Conservation (phyloP, 2,888 invertebrate genomes). For the Drosophila imparisetae region DNA sequence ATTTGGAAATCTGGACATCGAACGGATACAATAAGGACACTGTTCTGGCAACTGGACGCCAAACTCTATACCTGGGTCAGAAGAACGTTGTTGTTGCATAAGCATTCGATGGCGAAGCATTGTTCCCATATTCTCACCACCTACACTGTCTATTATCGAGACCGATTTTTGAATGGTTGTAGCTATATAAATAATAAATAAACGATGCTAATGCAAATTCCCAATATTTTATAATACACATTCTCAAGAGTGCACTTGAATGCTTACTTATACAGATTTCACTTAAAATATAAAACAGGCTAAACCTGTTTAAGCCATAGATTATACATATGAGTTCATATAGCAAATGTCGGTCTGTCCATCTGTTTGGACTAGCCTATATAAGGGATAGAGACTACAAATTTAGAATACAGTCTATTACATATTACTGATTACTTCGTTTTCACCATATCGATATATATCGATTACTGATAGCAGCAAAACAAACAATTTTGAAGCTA, state of each 20-base stretch:
- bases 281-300: no score
- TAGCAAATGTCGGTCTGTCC: background rate
- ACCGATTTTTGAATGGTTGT: background rate
- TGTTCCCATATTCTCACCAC: background rate
- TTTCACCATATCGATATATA: background rate
- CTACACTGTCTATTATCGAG: background rate
- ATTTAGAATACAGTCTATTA: background rate
- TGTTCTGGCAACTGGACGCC: background rate
- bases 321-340: background rate
- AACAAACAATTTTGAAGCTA: background rate
- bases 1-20: background rate
- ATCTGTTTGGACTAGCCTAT: background rate
- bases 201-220: background rate
- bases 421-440: background rate
- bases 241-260: background rate
- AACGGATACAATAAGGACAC: background rate
- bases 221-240: accelerated
- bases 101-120: background rate
- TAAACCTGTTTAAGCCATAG: no score
- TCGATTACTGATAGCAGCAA: background rate
- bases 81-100: background rate
- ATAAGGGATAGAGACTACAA: background rate
- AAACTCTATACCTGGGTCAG: background rate
- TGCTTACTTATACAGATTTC: no score
- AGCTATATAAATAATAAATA: background rate